Percentiles rank a stretch among this genome's conserved stretches.
Evolutionary conservation across 1,140 invertebrate genomes (phyloP).

Genomic region (Meloidogyne hapla): DNA sequence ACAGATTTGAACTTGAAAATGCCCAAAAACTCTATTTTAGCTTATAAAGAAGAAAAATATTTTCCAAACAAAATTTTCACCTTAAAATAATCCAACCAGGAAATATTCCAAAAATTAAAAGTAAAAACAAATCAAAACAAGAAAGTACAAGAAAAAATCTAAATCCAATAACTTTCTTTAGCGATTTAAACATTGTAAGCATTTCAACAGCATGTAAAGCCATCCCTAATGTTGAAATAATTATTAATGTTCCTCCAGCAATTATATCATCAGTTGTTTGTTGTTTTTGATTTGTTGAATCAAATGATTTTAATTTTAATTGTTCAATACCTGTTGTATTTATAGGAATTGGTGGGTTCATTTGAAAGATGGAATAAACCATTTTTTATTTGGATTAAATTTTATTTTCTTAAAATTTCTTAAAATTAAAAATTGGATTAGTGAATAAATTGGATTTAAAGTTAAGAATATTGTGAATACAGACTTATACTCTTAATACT

Average conservation of each 20-base stretch:
- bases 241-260: not conserved
- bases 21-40: too few relatives aligned
- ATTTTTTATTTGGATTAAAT: not conserved
- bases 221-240: not conserved
- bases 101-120: slow-evolving; percentile 23
- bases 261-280: not conserved
- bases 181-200: slow-evolving; percentile 7
- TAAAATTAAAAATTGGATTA: too few relatives aligned
- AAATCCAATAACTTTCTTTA: slow-evolving; percentile 22
- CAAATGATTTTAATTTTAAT: not conserved
- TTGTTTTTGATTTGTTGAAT: not conserved
- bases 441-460: too few relatives aligned
- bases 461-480: too few relatives aligned
- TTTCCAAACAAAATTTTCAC: too few relatives aligned
- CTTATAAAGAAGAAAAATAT: too few relatives aligned
- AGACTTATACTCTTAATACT: too few relatives aligned
- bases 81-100: slow-evolving; percentile 18
- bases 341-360: not conserved
- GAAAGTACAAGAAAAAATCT: slow-evolving; percentile 9
- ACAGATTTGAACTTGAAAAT: too few relatives aligned
- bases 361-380: not conserved
- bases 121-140: slow-evolving; percentile 2
- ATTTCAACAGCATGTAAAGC: slow-evolving; percentile 11
- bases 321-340: not conserved
- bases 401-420: too few relatives aligned